These are phyloP conservation scores for Argyresthia albistria DNA, from an alignment of 2,888 invertebrate genomes.

Conservation along the genomic window DNA sequence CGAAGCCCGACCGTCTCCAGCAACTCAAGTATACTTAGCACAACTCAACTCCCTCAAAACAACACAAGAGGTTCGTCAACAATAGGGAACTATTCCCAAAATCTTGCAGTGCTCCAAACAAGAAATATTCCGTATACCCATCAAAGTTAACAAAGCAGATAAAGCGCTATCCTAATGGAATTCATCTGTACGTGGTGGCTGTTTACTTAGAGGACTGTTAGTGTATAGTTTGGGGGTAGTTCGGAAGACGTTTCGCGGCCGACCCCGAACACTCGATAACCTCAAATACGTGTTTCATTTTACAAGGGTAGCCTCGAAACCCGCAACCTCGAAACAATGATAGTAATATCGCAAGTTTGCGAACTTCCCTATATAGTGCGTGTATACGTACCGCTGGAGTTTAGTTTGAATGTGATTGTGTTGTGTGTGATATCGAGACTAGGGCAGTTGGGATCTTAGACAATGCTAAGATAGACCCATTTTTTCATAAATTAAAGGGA, in stretches of 20 bases:
- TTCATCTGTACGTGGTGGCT: slow-evolving; percentile 1
- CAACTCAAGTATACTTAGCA: too few species aligned
- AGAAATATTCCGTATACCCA: background rate
- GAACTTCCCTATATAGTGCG: slow-evolving; percentile 28
- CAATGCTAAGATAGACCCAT: too few species aligned
- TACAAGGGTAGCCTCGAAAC: slow-evolving; percentile 29
- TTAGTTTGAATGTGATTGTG: too few species aligned
- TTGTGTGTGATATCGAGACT: too few species aligned
- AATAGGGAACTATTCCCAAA: background rate
- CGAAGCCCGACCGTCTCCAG: too few species aligned
- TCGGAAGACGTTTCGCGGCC: slow-evolving; percentile 22
- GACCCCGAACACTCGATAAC: slow-evolving; percentile 36
- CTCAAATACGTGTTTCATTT: slow-evolving; percentile 45
- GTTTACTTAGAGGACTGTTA: slow-evolving; percentile 1
- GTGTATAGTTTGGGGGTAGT: slow-evolving; percentile 20
- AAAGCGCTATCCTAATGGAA: background rate
- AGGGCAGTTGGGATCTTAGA: too few species aligned
- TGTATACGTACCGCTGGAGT: too few species aligned
- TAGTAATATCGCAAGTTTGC: slow-evolving; percentile 44
- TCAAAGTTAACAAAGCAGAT: background rate
- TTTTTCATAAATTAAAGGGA: too few species aligned
- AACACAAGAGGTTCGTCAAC: background rate
- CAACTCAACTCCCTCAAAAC: too few species aligned
- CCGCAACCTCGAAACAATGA: slow-evolving; percentile 39
- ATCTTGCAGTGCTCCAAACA: background rate